These are phyloP conservation scores for Mermis nigrescens DNA, from an alignment of 2,888 invertebrate genomes.

Conservation along the genomic window DNA sequence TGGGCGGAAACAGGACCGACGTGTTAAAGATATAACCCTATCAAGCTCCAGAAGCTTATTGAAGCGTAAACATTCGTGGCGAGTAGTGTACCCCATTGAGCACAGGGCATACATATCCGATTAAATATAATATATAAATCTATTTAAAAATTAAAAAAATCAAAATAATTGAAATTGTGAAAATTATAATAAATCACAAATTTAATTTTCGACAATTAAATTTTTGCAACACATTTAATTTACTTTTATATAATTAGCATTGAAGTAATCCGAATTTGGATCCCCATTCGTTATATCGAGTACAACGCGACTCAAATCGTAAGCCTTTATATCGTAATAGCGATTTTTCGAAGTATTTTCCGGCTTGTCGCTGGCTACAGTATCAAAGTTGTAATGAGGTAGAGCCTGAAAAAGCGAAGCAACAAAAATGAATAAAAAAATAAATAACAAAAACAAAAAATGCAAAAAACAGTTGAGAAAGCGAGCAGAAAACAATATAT, in stretches of 20 bases:
- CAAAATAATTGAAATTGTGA: too few relatives aligned
- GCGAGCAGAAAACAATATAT: too few relatives aligned
- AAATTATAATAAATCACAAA: too few relatives aligned
- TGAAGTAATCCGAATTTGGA: slow-evolving; percentile 37
- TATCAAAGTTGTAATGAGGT: slow-evolving; percentile 20
- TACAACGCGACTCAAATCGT: slow-evolving; percentile 36
- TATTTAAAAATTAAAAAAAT: neutral
- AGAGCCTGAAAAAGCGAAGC: slow-evolving; percentile 16
- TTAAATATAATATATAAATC: too few relatives aligned
- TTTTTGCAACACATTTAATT: neutral
- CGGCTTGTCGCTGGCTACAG: slow-evolving; percentile 22
- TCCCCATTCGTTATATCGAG: slow-evolving; percentile 26
- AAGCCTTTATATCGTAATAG: slow-evolving; percentile 39
- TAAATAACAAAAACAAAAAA: neutral
- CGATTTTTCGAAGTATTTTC: slow-evolving; percentile 32
- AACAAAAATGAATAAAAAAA: neutral
- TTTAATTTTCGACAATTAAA: too few relatives aligned
- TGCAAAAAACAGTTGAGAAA: neutral
- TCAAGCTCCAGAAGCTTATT: too few relatives aligned
- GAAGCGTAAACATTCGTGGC: too few relatives aligned
- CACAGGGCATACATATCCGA: too few relatives aligned
- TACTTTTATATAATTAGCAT: slow-evolving; percentile 37
- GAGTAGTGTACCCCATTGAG: too few relatives aligned
- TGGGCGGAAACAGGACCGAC: too few relatives aligned
- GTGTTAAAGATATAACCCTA: too few relatives aligned